These are phyloP conservation scores for Sebastes iracundus DNA, from an alignment of 2,797 vertebrate species.

Conservation along the genomic window DNA sequence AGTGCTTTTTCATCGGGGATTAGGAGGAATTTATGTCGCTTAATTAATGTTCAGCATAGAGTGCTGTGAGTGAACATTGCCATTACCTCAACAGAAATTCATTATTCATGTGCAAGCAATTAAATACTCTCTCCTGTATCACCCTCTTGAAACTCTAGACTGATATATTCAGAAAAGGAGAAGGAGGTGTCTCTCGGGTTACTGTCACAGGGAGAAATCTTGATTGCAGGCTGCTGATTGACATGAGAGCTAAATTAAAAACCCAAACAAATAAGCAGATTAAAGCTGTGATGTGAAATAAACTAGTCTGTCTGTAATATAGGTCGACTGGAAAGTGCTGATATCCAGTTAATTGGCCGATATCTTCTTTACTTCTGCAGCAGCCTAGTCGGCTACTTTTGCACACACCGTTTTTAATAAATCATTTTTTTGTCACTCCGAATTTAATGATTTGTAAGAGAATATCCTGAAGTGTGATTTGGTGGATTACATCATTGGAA, in stretches of 20 bases:
- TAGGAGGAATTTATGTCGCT: conserved; percentile 70
- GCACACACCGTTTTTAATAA: too few relatives aligned
- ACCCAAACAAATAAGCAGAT: not conserved
- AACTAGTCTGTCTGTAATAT: not conserved
- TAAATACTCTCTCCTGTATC: conserved; percentile 78
- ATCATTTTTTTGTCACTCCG: too few relatives aligned
- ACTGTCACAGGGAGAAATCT: conserved; percentile 69
- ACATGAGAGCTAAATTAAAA: conserved; percentile 48
- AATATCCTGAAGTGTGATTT: too few relatives aligned
- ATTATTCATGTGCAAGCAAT: conserved; percentile 82
- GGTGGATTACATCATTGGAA: too few relatives aligned
- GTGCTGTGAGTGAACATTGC: conserved; percentile 76
- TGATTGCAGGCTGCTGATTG: conserved; percentile 79
- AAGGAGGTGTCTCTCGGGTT: conserved; percentile 71
- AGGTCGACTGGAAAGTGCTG: too few relatives aligned
- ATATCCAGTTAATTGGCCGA: too few relatives aligned
- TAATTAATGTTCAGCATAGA: conserved; percentile 84
- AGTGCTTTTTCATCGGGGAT: conserved; percentile 68
- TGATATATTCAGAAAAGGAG: conserved; percentile 78
- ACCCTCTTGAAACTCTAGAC: conserved; percentile 76
- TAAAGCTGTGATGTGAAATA: not conserved
- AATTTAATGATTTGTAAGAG: too few relatives aligned
- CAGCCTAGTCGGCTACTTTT: too few relatives aligned
- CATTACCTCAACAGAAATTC: conserved; percentile 75
- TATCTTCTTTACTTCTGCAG: too few relatives aligned